Conservation (phyloP, 2,797 vertebrate genomes). For the Gadopsis bispinosus region DNA sequence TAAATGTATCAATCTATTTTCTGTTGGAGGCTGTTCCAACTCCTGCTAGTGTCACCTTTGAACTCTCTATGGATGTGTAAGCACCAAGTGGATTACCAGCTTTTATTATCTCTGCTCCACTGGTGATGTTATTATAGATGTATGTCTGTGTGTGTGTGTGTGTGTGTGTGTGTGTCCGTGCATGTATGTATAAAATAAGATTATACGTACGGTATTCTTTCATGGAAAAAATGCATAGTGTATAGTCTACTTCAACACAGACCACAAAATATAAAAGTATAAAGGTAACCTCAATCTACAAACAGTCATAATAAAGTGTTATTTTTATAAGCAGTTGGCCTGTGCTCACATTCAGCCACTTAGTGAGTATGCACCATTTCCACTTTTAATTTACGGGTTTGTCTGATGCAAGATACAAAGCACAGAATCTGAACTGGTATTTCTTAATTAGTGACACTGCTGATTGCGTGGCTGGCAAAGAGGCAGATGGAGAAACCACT, state of each 20-base stretch:
- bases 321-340: slow-evolving; percentile 3
- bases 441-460: slow-evolving; percentile 94
- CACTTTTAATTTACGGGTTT: slow-evolving; percentile 82
- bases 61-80: slow-evolving; percentile 72
- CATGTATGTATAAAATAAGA: slow-evolving; percentile 12
- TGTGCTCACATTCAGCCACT: background rate
- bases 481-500: slow-evolving; percentile 91
- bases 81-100: slow-evolving; percentile 73
- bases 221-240: slow-evolving; percentile 80
- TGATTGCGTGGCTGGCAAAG: slow-evolving; percentile 90
- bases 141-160: slow-evolving; percentile 27
- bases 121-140: slow-evolving; percentile 59
- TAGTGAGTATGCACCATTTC: slow-evolving; percentile 80
- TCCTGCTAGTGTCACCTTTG: slow-evolving; percentile 54
- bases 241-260: slow-evolving; percentile 15
- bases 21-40: slow-evolving; percentile 35
- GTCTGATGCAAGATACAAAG: slow-evolving; percentile 88
- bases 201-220: slow-evolving; percentile 24
- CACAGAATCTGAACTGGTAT: slow-evolving; percentile 86
- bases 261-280: background rate
- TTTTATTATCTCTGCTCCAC: slow-evolving; percentile 69
- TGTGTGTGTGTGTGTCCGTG: slow-evolving; percentile 3
- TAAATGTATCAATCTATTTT: slow-evolving; percentile 37
- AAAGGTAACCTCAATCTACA: background rate
- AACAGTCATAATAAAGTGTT: background rate